Base-by-base conservation (phyloP, 2,113 vertebrate genomes). In the Hyaena hyaena region DNA sequence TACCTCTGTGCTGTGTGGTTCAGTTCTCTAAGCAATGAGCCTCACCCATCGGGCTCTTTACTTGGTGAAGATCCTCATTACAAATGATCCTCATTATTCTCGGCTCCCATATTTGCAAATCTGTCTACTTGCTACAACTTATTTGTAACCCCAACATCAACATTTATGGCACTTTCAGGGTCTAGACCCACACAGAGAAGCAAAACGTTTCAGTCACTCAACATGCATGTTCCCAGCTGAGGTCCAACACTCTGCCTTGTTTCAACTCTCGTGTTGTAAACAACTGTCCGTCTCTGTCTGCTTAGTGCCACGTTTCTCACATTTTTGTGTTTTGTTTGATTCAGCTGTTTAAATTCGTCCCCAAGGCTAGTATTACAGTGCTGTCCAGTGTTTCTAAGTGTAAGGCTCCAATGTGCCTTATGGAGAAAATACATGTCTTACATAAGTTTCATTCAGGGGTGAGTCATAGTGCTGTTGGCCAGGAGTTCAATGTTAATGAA, bases 71-170 rank as follows among this genome's bases (percentile, higher is more conserved):
- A 43, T 39, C 39, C 39, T 39, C 39, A 50, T 12, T 50, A 50
- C 26, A 43, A 23, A 39, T 0, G 3, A 17, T 1, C 33, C 33
- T 77, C 55, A 12, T 16, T 33, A 43, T 11, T 33, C 45, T 45
- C 1, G 0, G 28, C 39, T 14, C 48, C 39, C 23, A 1, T 1
- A 39, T 68, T n/a, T 65, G 6, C 12, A 6, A 55, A 50, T 15
- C 19, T 50, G 4, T 24, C 79, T 87, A 11, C 58, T 65, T 12
- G 2, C 24, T 79, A 58, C 26, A n/a, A 11, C 63, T 39, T 68
- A 24, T 7, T 26, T 68, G 12, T 55, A 87, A 73, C 50, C 16
- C 23, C 43, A 7, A 28, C 24, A 39, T 48, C 69, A n/a, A 12
- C 43, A 68, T 26, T 61, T 2, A 3, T 4, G 15, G 39, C 5